Conservation (phyloP, 1,140 invertebrate species). For the Drosophila baimaii region DNA sequence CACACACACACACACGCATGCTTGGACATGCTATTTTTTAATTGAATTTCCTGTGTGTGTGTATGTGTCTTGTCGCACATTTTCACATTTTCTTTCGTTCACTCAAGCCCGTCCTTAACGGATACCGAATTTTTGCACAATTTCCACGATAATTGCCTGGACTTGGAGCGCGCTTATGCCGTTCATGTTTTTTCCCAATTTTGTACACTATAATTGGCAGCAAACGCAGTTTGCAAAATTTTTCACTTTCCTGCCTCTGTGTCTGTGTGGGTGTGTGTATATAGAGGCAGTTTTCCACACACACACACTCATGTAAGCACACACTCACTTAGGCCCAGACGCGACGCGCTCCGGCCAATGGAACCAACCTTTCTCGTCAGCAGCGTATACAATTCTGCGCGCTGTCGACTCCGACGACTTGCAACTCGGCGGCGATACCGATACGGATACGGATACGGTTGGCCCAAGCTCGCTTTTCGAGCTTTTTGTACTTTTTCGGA, state of each 20-base stretch:
- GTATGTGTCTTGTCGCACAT: conserved; percentile 44
- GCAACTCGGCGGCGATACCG: conserved; percentile 39
- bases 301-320: conserved; percentile 32
- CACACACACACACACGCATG: conserved; percentile 23
- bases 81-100: conserved; percentile 32
- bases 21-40: conserved; percentile 42
- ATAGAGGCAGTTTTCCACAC: conserved; percentile 49
- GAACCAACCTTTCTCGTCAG: conserved; percentile 82
- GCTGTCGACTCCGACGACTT: conserved; percentile 44
- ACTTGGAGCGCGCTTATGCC: conserved; percentile 1
- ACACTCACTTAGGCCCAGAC: conserved; percentile 28
- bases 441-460: conserved; percentile 5
- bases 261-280: conserved; percentile 40
- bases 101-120: conserved; percentile 41
- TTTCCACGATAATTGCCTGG: conserved; percentile 33
- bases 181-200: conserved; percentile 25
- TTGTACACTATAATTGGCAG: conserved; percentile 52
- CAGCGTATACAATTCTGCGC: conserved; percentile 83
- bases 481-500: conserved; percentile 64
- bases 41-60: conserved; percentile 65
- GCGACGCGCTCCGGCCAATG: conserved; percentile 52
- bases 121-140: conserved; percentile 56
- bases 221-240: conserved; percentile 60
- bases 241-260: conserved; percentile 65
- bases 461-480: conserved; percentile 54